Evolutionary conservation across 2,797 vertebrate species (phyloP).

Genomic region (Alca torda): DNA sequence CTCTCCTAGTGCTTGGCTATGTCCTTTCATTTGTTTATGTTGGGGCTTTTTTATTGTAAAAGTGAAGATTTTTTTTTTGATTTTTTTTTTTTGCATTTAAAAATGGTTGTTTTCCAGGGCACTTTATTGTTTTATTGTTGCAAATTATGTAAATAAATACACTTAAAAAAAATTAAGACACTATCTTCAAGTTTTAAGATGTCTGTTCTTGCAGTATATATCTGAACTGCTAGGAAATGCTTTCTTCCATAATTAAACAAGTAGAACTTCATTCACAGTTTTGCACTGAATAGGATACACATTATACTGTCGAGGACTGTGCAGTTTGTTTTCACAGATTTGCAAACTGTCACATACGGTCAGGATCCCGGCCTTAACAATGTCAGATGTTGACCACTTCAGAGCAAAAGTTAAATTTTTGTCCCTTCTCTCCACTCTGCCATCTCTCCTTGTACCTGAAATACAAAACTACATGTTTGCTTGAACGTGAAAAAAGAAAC

Average conservation of each 20-base stretch:
- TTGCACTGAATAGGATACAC: background rate
- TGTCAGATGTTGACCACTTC: background rate
- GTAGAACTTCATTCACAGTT: background rate
- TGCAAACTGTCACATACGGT: background rate
- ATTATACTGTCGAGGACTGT: background rate
- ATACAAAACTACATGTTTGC: background rate
- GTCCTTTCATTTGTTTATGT: background rate
- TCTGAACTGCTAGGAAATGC: background rate
- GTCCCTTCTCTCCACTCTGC: background rate
- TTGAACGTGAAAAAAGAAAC: background rate
- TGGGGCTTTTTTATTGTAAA: background rate
- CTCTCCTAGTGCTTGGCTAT: background rate
- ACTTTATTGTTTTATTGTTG: background rate
- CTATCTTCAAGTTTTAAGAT: background rate
- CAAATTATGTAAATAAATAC: background rate
- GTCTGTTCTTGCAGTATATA: background rate
- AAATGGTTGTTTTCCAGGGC: background rate
- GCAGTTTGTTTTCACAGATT: background rate
- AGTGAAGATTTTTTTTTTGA: background rate
- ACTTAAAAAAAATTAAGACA: background rate
- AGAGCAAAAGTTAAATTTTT: background rate
- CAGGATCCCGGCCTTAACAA: background rate
- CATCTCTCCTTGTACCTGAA: background rate
- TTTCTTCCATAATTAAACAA: background rate
- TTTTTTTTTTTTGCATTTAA: background rate